Percentiles rank a stretch among this genome's conserved stretches.
These are phyloP conservation scores for Atherix ibis DNA, from an alignment of 2,888 invertebrate genomes.

Conservation along the genomic window DNA sequence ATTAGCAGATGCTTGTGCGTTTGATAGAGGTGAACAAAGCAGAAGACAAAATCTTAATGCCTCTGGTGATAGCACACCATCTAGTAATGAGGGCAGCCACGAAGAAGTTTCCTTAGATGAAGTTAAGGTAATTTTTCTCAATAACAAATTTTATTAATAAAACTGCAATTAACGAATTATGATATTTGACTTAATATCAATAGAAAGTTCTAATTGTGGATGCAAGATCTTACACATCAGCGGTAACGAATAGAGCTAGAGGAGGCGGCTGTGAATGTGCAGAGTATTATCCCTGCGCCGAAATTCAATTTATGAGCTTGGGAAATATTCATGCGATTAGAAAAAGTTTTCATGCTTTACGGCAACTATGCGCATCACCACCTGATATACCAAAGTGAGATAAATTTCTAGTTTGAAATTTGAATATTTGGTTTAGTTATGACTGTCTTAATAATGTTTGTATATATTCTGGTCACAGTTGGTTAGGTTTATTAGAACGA, in stretches of 20 bases:
- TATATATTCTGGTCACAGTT: constrained; percentile 39
- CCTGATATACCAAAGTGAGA: constrained; percentile 64
- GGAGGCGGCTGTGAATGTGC: constrained; percentile 95
- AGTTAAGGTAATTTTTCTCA: constrained; percentile 19
- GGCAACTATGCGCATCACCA: constrained; percentile 62
- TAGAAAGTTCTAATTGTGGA: constrained; percentile 81
- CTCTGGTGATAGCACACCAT: constrained; percentile 27
- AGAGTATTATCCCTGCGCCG: constrained; percentile 88
- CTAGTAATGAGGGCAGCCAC: constrained; percentile 27
- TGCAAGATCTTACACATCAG: constrained; percentile 90
- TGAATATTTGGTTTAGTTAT: constrained; percentile 4
- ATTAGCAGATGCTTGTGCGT: constrained; percentile 63
- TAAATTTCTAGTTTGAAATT: too few species aligned
- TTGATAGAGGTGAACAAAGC: constrained; percentile 41
- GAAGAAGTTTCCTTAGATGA: constrained; percentile 29
- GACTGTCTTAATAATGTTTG: neutral
- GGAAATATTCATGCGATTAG: constrained; percentile 95
- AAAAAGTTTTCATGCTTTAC: constrained; percentile 76
- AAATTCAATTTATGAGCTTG: constrained; percentile 93
- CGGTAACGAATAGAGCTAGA: constrained; percentile 88
- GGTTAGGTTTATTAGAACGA: constrained; percentile 75
- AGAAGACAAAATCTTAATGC: constrained; percentile 15
- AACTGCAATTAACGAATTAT: neutral
- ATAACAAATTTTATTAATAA: neutral
- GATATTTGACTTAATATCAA: neutral